phyloP scores from a whole-genome alignment of 2,113 vertebrate species.

The Xyliphius kryptos region DNA sequence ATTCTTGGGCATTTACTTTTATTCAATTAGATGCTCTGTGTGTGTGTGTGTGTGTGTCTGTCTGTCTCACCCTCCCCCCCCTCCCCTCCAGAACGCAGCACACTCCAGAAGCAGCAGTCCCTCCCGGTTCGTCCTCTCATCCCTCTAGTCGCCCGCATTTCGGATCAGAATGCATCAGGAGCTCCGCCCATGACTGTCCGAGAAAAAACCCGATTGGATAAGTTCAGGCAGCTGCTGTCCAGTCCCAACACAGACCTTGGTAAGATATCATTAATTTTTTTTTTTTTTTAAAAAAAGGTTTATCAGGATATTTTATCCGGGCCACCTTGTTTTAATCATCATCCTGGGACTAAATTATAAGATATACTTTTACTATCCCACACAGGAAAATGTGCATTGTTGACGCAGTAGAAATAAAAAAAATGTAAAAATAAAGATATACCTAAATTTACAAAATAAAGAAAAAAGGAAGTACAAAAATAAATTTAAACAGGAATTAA shows the following conservation, averaged over 20 bases:
- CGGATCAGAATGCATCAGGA: slow-evolving; percentile 93
- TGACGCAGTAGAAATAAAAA: neutral
- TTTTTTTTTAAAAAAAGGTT: neutral
- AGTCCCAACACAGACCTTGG: slow-evolving; percentile 90
- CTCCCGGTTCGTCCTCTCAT: slow-evolving; percentile 87
- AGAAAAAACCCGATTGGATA: slow-evolving; percentile 91
- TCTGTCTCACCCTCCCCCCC: too few species aligned
- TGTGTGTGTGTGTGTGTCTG: slow-evolving; percentile 2
- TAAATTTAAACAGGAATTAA: too few species aligned
- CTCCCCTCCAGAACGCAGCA: slow-evolving; percentile 62
- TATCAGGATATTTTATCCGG: too few species aligned
- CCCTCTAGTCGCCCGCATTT: slow-evolving; percentile 91
- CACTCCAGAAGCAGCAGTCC: slow-evolving; percentile 87
- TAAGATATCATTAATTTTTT: slow-evolving; percentile 51
- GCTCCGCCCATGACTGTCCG: slow-evolving; percentile 89
- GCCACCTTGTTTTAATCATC: too few species aligned
- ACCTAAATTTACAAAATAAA: too few species aligned
- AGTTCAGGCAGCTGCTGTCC: slow-evolving; percentile 87
- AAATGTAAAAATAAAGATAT: neutral
- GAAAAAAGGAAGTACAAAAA: too few species aligned
- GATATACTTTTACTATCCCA: too few species aligned
- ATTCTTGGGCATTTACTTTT: too few species aligned
- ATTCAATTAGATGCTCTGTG: neutral
- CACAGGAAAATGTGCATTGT: too few species aligned
- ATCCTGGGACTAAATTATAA: too few species aligned